Evolutionary conservation across 2,113 vertebrate species (phyloP).

Genomic region (Maccullochella peelii): DNA sequence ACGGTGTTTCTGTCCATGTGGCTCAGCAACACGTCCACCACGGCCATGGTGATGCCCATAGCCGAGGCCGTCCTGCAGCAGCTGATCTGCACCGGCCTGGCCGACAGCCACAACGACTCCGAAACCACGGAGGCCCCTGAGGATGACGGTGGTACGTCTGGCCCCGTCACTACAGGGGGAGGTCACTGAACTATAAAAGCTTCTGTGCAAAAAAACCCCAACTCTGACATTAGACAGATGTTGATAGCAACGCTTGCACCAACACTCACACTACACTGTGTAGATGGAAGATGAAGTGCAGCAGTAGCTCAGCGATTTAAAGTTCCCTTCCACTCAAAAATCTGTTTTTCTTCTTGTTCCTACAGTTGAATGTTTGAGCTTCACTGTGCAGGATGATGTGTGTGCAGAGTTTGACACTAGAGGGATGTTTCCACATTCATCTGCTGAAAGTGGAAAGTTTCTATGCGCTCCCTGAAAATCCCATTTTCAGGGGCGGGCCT

Average conservation of each 20-base stretch:
- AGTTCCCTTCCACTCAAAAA: too few species aligned
- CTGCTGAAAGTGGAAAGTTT: too few species aligned
- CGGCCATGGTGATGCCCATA: constrained; percentile 99
- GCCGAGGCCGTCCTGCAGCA: constrained; percentile 97
- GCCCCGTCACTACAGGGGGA: neutral
- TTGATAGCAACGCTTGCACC: neutral
- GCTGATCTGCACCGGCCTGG: constrained; percentile 88
- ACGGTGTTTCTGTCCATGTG: constrained; percentile 97
- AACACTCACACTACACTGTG: neutral
- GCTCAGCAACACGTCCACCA: constrained; percentile 99
- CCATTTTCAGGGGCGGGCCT: too few species aligned
- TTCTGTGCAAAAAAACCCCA: neutral
- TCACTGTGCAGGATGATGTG: too few species aligned
- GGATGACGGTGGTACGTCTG: constrained; percentile 64
- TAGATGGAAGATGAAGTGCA: neutral
- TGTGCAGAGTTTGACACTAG: too few species aligned
- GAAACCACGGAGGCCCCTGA: constrained; percentile 78
- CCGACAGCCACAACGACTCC: constrained; percentile 84
- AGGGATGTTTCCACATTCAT: too few species aligned
- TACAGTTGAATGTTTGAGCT: too few species aligned
- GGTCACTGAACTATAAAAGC: neutral
- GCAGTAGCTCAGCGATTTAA: neutral
- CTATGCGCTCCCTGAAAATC: too few species aligned
- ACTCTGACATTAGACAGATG: neutral
- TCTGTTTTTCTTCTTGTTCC: too few species aligned